Base-by-base conservation (phyloP, 2,113 vertebrate genomes). In the Falcunculus frontatus region DNA sequence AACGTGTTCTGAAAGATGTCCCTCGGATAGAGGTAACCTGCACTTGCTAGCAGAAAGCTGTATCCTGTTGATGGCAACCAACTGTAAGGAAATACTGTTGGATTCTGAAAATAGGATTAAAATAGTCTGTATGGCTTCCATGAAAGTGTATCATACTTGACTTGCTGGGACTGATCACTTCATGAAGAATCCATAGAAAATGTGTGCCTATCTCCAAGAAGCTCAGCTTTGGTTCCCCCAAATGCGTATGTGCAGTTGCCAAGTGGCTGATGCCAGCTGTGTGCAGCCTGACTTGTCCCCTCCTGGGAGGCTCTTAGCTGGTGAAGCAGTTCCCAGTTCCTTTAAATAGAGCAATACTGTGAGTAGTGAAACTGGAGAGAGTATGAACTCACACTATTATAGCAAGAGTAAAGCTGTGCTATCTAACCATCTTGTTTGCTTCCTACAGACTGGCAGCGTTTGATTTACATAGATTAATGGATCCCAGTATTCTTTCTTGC, bases 51-150 rank as follows among this genome's bases (percentile, higher is more conserved):
- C 53, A 76, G 68, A 91, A 96, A 95, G 89, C 89, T 97, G 94
- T 91, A 94, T 96, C 94, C 96, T 97, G 94, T 97, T 95, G 91
- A 93, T 85, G 90, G 89, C 39, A 4, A 59, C 70, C 50, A 77
- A 87, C 65, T 65, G 50, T 85, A 70, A 90, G 93, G 95, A 96
- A 94, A 32, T 65, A 76, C 29, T 50, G 33, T 29, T 79, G 77
- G 37, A 53, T 87, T 52, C 63, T 85, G 91, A 93, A 89, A 95
- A 77, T 60, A 84, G 81, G 14, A 93, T 87, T 82, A 50, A 81
- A 93, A 93, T 46, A 65, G 67, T 32, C 49, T 69, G 15, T 14
- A 3, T 39, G 81, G 52, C 65, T 72, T 91, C 74, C 50, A 53
- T 87, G 59, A 9, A 76, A 37, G 49, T 3, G 1, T 60, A 6